phyloP scores from a whole-genome alignment of 2,888 invertebrate species.

The Scaptomyza cyrtandrae region DNA sequence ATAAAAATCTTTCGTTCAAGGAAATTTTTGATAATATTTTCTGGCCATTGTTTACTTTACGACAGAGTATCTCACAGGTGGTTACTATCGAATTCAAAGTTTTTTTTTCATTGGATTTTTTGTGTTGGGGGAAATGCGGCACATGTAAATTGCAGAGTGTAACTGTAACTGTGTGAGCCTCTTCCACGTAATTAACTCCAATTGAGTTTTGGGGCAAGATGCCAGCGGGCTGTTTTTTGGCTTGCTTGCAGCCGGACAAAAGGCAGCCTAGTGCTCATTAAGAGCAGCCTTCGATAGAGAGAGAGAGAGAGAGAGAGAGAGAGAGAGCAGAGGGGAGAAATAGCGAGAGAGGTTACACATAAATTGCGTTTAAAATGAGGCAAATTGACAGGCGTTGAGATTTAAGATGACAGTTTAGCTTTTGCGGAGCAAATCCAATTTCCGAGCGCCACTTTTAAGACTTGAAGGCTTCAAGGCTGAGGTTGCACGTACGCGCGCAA shows the following conservation, averaged over 20 bases:
- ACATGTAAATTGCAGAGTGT: conserved; percentile 55
- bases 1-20: too few species aligned
- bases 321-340: neutral
- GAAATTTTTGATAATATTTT: too few species aligned
- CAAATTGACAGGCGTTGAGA: conserved; percentile 72
- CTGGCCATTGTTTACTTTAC: too few species aligned
- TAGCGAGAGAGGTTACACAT: conserved; percentile 44
- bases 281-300: conserved; percentile 8
- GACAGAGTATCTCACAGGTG: conserved; percentile 2
- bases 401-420: conserved; percentile 61
- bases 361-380: conserved; percentile 65
- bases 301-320: neutral
- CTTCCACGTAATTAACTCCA: conserved; percentile 77
- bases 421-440: conserved; percentile 70
- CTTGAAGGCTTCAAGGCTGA: conserved; percentile 59
- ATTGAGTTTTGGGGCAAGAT: conserved; percentile 68
- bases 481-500: conserved; percentile 74
- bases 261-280: conserved; percentile 59
- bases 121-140: conserved; percentile 14
- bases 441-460: conserved; percentile 63
- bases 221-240: conserved; percentile 68
- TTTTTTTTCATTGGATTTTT: neutral
- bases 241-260: conserved; percentile 34
- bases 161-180: conserved; percentile 41
- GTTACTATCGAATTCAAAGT: neutral